Conservation (phyloP, 2,113 vertebrate genomes). For the Platysteira castanea region DNA sequence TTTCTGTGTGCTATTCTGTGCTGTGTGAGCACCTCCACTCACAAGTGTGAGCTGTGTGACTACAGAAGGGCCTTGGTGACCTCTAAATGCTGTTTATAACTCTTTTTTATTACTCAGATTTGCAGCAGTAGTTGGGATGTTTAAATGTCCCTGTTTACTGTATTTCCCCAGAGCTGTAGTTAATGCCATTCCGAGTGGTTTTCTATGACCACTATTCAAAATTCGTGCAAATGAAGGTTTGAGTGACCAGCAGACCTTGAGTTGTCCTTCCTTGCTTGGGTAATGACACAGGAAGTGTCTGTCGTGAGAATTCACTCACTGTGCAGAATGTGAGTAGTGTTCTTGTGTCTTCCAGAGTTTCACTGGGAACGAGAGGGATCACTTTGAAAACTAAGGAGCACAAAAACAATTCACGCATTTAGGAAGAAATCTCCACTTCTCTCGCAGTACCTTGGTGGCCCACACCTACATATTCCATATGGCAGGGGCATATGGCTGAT, state of each 20-base stretch:
- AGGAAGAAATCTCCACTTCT: neutral
- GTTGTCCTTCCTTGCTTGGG: neutral
- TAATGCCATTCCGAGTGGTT: neutral
- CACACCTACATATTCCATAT: rapidly evolving
- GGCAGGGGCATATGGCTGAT: neutral
- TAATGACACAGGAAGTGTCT: neutral
- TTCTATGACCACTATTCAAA: rapidly evolving
- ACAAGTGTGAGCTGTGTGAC: neutral
- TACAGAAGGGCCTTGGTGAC: neutral
- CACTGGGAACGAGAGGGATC: rapidly evolving
- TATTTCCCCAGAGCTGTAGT: neutral
- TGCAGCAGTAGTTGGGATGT: neutral
- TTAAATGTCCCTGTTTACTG: neutral
- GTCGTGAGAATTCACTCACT: neutral
- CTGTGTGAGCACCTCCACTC: neutral
- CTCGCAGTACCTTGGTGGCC: neutral
- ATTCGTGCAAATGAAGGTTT: neutral
- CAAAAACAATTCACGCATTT: neutral
- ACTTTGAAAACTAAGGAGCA: neutral
- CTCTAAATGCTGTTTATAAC: neutral
- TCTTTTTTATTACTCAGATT: neutral
- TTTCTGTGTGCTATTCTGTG: neutral
- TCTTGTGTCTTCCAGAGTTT: neutral
- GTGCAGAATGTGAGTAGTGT: neutral
- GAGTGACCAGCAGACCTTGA: neutral